Conservation (phyloP, 1,140 invertebrate species). For the Achroia grisella region DNA sequence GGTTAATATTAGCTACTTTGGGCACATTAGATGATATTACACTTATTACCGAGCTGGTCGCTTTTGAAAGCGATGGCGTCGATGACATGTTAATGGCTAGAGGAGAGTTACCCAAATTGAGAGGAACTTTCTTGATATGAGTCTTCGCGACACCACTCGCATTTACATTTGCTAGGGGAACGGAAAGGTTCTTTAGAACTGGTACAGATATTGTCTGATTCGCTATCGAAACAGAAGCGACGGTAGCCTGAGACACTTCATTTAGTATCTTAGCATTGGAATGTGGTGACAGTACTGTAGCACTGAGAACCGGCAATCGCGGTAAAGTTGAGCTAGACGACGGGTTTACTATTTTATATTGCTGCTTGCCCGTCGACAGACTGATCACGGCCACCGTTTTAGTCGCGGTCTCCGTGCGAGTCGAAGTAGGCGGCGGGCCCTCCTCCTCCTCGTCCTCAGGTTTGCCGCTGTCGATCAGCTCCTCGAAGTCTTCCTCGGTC, state of each 20-base stretch:
- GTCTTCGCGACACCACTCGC: conserved; percentile 30
- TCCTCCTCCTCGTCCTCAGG: conserved; percentile 69
- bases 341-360: conserved; percentile 66
- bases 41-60: conserved; percentile 64
- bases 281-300: conserved; percentile 58
- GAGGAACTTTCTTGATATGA: conserved; percentile 63
- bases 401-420: conserved; percentile 63
- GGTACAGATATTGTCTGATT: conserved; percentile 77
- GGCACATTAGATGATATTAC: conserved; percentile 65
- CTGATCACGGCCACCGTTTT: conserved; percentile 72
- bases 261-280: conserved; percentile 67
- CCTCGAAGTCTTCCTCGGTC: conserved; percentile 77
- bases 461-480: conserved; percentile 75
- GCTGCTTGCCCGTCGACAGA: conserved; percentile 59
- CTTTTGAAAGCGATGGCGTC: conserved; percentile 51
- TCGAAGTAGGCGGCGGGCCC: conserved; percentile 27
- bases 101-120: conserved; percentile 50
- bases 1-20: conserved; percentile 56
- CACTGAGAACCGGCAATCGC: conserved; percentile 56
- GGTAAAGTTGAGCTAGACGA: conserved; percentile 42
- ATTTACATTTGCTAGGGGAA: conserved; percentile 39
- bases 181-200: conserved; percentile 71
- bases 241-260: conserved; percentile 68
- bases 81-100: conserved; percentile 48
- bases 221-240: conserved; percentile 74